A percentile compares a stretch with the other conserved stretches of the same genome.
phyloP scores from a whole-genome alignment of 2,113 vertebrate species.

The Solea senegalensis region DNA sequence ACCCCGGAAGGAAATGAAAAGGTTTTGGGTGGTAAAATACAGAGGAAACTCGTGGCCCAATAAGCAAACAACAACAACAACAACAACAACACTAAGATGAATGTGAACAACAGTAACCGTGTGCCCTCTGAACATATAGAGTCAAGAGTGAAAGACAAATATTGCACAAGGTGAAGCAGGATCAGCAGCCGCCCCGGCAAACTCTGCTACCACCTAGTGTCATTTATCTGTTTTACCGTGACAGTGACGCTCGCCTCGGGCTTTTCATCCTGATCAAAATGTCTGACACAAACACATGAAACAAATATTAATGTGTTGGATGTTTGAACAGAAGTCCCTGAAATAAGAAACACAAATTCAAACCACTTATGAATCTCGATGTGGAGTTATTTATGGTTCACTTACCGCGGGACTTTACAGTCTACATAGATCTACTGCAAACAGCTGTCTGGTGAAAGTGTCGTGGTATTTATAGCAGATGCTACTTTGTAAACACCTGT shows the following conservation, averaged over 20 bases:
- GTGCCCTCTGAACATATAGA: conserved; percentile 18
- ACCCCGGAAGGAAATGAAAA: conserved; percentile 15
- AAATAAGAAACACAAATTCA: no score
- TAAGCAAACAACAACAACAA: background rate
- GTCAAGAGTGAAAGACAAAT: conserved; percentile 42
- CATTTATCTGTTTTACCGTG: conserved; percentile 56
- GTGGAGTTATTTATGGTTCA: no score
- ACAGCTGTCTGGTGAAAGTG: no score
- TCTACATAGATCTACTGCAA: no score
- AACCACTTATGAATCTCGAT: no score
- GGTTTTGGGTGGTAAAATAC: background rate
- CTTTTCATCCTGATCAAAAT: conserved; percentile 4
- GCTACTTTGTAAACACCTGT: no score
- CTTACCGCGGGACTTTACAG: no score
- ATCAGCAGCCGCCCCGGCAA: conserved; percentile 42
- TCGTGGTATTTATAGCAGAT: no score
- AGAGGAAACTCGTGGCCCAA: background rate
- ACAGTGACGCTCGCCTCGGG: conserved; percentile 31
- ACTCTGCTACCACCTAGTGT: conserved; percentile 78
- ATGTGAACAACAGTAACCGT: conserved; percentile 11
- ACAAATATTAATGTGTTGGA: no score
- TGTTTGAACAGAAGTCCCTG: no score
- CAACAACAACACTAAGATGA: no score
- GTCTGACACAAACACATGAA: conserved; percentile 4
- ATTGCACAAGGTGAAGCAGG: conserved; percentile 40